Conservation (phyloP, 92 coral and sea anemone genomes). For the Muricea muricata region DNA sequence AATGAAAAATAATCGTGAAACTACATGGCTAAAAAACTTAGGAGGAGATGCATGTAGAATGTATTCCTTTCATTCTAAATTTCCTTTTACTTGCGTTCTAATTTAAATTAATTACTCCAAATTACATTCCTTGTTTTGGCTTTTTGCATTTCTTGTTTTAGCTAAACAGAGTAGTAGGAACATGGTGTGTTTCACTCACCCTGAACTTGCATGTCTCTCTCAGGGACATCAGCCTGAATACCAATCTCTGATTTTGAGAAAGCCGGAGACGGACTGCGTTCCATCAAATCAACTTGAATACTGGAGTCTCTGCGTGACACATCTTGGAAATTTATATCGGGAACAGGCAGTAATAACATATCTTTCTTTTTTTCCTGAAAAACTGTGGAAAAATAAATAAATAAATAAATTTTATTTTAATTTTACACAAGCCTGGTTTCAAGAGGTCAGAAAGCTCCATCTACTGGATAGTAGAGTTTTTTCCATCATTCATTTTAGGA, state of each 20-base stretch:
- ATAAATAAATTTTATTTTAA: no score
- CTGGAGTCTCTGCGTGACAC: slow-evolving; percentile 34
- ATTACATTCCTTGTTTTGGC: no score
- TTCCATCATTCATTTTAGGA: no score
- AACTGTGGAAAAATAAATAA: slow-evolving; percentile 1
- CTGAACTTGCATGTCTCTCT: background rate
- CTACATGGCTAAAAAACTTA: no score
- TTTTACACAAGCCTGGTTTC: no score
- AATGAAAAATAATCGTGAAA: no score
- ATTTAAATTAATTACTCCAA: no score
- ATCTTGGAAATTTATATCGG: slow-evolving; percentile 2
- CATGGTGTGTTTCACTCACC: background rate
- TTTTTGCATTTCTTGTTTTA: background rate
- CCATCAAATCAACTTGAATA: slow-evolving; percentile 28
- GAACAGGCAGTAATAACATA: slow-evolving; percentile 23
- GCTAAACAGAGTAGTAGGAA: no score
- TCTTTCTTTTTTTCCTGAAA: background rate
- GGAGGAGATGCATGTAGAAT: no score
- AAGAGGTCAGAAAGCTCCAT: no score
- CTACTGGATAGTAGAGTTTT: no score
- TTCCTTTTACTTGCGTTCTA: background rate
- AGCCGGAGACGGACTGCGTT: background rate
- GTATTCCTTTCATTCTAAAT: background rate
- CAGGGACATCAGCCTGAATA: slow-evolving; percentile 23
- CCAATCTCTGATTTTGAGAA: slow-evolving; percentile 22